These are phyloP conservation scores for Laticauda laticaudata DNA, from an alignment of 2,113 vertebrate genomes.

Conservation along the genomic window DNA sequence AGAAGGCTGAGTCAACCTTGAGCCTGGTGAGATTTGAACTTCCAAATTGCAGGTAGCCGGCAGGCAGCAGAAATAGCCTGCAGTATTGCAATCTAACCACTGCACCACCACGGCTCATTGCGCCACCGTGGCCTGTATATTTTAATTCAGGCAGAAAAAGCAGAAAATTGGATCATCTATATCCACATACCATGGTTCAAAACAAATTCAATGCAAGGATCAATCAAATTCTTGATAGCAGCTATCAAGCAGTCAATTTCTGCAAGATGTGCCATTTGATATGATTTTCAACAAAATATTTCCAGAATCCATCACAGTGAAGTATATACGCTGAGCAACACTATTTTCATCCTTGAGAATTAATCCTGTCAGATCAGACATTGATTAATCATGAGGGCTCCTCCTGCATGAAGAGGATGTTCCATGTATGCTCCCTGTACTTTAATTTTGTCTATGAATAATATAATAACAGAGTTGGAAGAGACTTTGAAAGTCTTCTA, in stretches of 20 bases:
- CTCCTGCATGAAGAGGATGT: slow-evolving; percentile 30
- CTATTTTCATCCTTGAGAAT: slow-evolving; percentile 61
- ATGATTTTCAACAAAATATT: neutral
- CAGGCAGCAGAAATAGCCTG: too few relatives aligned
- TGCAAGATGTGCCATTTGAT: neutral
- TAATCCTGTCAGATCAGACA: slow-evolving; percentile 68
- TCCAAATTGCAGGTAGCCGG: too few relatives aligned
- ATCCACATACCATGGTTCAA: neutral
- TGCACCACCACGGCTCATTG: too few relatives aligned
- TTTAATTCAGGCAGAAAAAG: neutral
- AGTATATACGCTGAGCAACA: slow-evolving; percentile 53
- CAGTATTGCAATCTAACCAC: too few relatives aligned
- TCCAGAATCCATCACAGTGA: slow-evolving; percentile 52
- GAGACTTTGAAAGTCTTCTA: neutral
- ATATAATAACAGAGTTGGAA: neutral
- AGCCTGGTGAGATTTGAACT: too few relatives aligned
- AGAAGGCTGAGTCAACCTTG: too few relatives aligned
- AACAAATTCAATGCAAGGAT: neutral
- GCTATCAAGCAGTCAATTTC: neutral
- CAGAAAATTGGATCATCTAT: neutral
- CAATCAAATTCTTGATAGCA: neutral
- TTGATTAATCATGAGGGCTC: slow-evolving; percentile 67
- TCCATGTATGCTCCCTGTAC: neutral
- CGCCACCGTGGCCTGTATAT: neutral
- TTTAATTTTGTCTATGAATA: neutral